Conservation (phyloP, 2,113 vertebrate species). For the Psettodes erumei region DNA sequence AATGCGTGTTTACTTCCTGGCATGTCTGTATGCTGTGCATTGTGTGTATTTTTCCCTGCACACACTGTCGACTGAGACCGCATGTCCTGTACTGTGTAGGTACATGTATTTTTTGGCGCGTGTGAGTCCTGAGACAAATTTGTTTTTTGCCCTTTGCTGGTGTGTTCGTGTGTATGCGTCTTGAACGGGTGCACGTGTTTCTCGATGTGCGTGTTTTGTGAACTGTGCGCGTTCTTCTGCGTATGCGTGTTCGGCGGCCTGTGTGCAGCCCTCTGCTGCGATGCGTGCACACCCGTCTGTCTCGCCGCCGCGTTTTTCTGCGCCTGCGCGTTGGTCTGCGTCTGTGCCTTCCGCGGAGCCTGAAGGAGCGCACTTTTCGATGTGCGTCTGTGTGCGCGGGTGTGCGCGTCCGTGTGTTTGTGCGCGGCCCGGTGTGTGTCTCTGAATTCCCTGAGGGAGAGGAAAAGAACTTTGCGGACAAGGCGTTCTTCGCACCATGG, state of each 20-base stretch:
- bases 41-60: constrained; percentile 3
- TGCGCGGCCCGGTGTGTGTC: constrained; percentile 56
- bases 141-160: constrained; percentile 29
- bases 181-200: too few species aligned
- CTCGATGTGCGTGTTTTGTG: constrained; percentile 11
- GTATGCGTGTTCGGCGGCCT: background rate
- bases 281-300: background rate
- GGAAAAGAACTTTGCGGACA: constrained; percentile 74
- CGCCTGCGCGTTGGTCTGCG: background rate
- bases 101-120: constrained; percentile 30
- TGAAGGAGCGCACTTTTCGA: constrained; percentile 7
- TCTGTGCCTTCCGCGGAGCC: constrained; percentile 12
- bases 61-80: constrained; percentile 23
- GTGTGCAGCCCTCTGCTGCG: constrained; percentile 7
- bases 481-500: constrained; percentile 73
- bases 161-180: constrained; percentile 22
- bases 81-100: background rate
- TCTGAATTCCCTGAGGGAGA: constrained; percentile 73
- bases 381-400: background rate
- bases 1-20: background rate
- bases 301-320: constrained; percentile 9
- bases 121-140: constrained; percentile 32
- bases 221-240: constrained; percentile 14
- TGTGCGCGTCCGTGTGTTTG: constrained; percentile 33
- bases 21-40: background rate